phyloP scores from a whole-genome alignment of 2,797 vertebrate species.

The Protonibea diacanthus region DNA sequence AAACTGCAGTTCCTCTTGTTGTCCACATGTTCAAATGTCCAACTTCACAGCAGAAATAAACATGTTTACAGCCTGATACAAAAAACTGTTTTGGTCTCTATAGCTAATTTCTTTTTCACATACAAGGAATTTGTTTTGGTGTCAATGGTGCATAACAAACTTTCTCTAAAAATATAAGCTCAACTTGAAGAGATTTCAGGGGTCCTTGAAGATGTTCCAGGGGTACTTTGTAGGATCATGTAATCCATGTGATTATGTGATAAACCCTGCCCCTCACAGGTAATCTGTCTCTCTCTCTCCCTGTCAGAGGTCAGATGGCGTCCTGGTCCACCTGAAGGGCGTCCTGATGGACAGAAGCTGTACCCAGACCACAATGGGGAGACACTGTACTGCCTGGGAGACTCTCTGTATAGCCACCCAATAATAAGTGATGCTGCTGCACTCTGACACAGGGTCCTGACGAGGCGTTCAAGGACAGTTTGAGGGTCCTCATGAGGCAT shows the following conservation, averaged over 20 bases:
- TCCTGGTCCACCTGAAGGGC: constrained; percentile 90
- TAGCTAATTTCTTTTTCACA: too few relatives aligned
- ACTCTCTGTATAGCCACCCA: constrained; percentile 90
- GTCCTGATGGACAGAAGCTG: constrained; percentile 89
- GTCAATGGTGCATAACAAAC: too few relatives aligned
- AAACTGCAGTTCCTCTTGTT: too few relatives aligned
- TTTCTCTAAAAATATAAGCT: too few relatives aligned
- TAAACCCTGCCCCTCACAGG: background rate
- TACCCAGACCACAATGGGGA: constrained; percentile 94
- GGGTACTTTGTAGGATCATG: too few relatives aligned
- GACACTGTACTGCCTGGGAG: constrained; percentile 88
- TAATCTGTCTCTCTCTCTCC: background rate
- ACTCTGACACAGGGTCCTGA: background rate
- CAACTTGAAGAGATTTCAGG: background rate
- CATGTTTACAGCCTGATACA: too few relatives aligned
- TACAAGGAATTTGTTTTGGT: too few relatives aligned
- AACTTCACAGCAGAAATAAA: too few relatives aligned
- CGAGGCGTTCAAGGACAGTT: background rate
- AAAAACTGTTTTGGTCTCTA: too few relatives aligned
- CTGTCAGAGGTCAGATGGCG: constrained; percentile 86
- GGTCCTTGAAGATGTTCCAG: background rate
- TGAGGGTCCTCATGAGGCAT: background rate
- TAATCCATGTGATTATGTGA: background rate
- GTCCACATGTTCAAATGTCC: too few relatives aligned
- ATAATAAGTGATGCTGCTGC: constrained; percentile 70